Conservation (phyloP, 2,888 invertebrate species). For the Gandaritis pyraliata region DNA sequence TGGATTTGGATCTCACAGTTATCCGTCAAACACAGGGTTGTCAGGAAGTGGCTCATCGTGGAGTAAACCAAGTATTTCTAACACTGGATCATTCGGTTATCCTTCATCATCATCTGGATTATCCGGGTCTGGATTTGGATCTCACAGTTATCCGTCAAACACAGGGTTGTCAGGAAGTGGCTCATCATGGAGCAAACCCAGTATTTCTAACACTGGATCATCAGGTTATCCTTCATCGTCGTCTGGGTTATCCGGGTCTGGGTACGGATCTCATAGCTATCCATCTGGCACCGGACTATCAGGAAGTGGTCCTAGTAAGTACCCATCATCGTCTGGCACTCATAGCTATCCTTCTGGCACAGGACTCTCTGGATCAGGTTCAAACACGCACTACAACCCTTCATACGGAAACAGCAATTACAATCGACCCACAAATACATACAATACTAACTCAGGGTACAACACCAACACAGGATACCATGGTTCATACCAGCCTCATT, state of each 20-base stretch:
- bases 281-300: conserved; percentile 6
- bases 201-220: conserved; percentile 31
- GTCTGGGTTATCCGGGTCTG: conserved; percentile 42
- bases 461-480: conserved; percentile 37
- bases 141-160: conserved; percentile 27
- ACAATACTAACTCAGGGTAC: conserved; percentile 41
- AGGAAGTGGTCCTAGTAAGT: conserved; percentile 13
- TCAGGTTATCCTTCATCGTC: conserved; percentile 40
- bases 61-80: conserved; percentile 32
- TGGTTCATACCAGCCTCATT: conserved; percentile 21
- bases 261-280: conserved; percentile 24
- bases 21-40: conserved; percentile 20
- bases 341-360: conserved; percentile 19
- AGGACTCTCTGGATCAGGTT: conserved; percentile 41
- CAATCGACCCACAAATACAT: conserved; percentile 34
- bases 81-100: conserved; percentile 18
- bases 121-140: conserved; percentile 22
- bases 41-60: conserved; percentile 24
- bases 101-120: conserved; percentile 16
- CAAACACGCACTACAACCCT: conserved; percentile 25
- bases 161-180: conserved; percentile 13
- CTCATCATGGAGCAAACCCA: conserved; percentile 23
- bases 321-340: conserved; percentile 38
- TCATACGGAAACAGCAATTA: conserved; percentile 25
- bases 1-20: conserved; percentile 27